phyloP scores from a whole-genome alignment of 2,888 invertebrate genomes.

The Sinotaia quadrata region DNA sequence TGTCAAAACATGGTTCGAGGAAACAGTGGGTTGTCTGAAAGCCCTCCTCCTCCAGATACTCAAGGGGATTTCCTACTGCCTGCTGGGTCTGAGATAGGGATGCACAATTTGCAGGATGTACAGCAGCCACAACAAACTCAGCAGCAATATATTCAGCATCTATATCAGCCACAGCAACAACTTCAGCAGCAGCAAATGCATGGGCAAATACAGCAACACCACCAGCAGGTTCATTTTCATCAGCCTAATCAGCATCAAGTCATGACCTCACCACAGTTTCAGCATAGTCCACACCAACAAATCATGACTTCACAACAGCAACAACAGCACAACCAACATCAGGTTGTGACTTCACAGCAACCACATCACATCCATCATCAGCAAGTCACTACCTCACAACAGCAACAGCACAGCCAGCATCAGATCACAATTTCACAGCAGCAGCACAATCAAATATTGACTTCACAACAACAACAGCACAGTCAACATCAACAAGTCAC shows the following conservation, averaged over 20 bases:
- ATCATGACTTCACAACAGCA: conserved; percentile 14
- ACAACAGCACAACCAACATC: not conserved
- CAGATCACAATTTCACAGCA: not conserved
- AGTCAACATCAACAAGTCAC: conserved; percentile 21
- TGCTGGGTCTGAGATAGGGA: not conserved
- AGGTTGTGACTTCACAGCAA: conserved; percentile 17
- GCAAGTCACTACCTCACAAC: conserved; percentile 5
- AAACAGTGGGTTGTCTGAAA: not conserved
- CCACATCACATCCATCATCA: not conserved
- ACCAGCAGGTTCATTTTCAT: not conserved
- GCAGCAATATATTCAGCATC: not conserved
- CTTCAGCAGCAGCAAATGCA: not conserved
- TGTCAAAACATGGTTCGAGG: conserved; percentile 35
- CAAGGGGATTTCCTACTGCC: conserved; percentile 3
- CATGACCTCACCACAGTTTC: conserved; percentile 15
- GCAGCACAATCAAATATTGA: not conserved
- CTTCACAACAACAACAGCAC: not conserved
- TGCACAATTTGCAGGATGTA: not conserved
- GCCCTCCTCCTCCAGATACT: conserved; percentile 8
- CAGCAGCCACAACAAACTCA: not conserved
- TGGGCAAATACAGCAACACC: not conserved
- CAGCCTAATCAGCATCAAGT: conserved; percentile 17
- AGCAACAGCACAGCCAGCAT: conserved; percentile 2
- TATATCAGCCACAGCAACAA: not conserved
- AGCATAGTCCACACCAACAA: conserved; percentile 33